Percentiles rank a stretch among this genome's conserved stretches.
Evolutionary conservation across 30 jellyfish, hydroid and myxozoan genomes (phyloP).

Genomic region (Turritopsis rubra): DNA sequence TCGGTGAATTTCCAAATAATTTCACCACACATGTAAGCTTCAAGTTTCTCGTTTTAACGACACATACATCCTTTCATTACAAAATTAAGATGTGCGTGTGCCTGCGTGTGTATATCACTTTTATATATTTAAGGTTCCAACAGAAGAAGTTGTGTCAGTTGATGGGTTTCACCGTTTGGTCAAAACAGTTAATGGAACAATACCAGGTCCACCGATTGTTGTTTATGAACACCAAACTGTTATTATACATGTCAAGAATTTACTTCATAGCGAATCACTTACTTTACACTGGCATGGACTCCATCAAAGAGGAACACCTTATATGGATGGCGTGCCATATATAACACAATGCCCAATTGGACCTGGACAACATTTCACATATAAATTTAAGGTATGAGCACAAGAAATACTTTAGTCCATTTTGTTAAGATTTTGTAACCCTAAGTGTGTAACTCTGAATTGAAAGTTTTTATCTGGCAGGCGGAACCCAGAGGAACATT

Average conservation of each 20-base stretch:
- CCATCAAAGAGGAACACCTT: conserved; percentile 84
- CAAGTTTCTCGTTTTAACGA: not conserved
- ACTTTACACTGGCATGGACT: conserved; percentile 88
- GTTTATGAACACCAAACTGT: conserved; percentile 38
- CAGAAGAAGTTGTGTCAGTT: conserved; percentile 30
- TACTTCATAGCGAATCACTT: conserved; percentile 53
- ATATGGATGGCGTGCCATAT: conserved; percentile 88
- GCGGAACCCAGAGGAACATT: conserved; percentile 91
- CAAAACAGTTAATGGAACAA: conserved; percentile 31
- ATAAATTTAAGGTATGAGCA: conserved; percentile 53
- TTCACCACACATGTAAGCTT: not conserved
- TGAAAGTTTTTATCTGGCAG: conserved; percentile 16
- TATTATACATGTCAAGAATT: conserved; percentile 48
- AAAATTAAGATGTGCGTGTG: not conserved
- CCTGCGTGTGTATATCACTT: not conserved
- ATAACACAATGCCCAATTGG: conserved; percentile 85
- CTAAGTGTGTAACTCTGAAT: no score
- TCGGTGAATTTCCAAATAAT: not conserved
- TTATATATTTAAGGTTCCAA: conserved; percentile 3
- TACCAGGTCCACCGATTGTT: conserved; percentile 48
- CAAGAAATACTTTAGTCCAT: not conserved
- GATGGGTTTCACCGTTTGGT: conserved; percentile 45
- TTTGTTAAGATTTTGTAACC: not conserved
- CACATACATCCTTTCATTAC: not conserved
- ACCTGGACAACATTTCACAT: conserved; percentile 75